These are phyloP conservation scores for Bovichtus diacanthus DNA, from an alignment of 2,797 vertebrate genomes.

Conservation along the genomic window DNA sequence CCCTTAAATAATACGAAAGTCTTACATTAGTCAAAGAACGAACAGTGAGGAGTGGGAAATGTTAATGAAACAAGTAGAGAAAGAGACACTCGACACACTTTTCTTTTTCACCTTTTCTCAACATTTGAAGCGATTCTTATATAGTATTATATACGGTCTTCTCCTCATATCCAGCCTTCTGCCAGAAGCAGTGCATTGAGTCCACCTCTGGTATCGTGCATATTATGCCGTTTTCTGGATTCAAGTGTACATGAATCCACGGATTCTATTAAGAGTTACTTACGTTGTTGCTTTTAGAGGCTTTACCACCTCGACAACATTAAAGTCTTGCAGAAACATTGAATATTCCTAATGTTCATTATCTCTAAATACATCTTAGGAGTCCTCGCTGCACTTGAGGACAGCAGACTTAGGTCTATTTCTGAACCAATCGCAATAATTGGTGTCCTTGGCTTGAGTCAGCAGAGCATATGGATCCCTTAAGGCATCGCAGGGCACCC, in stretches of 20 bases:
- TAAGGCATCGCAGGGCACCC: slow-evolving; percentile 42
- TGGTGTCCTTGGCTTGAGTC: slow-evolving; percentile 62
- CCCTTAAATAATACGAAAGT: too few species aligned
- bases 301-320: not conserved
- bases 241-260: not conserved
- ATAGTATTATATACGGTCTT: not conserved
- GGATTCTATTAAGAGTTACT: not conserved
- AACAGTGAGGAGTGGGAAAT: not conserved
- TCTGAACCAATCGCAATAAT: slow-evolving; percentile 47
- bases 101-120: slow-evolving; percentile 5
- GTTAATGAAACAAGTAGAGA: slow-evolving; percentile 35
- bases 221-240: too few species aligned
- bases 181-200: too few species aligned
- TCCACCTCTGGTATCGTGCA: not conserved
- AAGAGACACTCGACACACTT: not conserved
- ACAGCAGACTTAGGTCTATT: slow-evolving; percentile 25
- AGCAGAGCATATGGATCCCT: slow-evolving; percentile 77
- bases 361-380: not conserved
- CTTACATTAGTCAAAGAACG: too few species aligned
- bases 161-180: too few species aligned
- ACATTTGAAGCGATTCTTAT: not conserved
- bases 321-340: not conserved
- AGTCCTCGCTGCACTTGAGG: not conserved
- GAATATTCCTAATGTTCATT: not conserved
- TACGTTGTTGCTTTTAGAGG: too few species aligned